A percentile compares a stretch with the other conserved stretches of the same genome.
These are phyloP conservation scores for Orthosia gothica DNA, from an alignment of 2,888 invertebrate genomes.

Conservation along the genomic window DNA sequence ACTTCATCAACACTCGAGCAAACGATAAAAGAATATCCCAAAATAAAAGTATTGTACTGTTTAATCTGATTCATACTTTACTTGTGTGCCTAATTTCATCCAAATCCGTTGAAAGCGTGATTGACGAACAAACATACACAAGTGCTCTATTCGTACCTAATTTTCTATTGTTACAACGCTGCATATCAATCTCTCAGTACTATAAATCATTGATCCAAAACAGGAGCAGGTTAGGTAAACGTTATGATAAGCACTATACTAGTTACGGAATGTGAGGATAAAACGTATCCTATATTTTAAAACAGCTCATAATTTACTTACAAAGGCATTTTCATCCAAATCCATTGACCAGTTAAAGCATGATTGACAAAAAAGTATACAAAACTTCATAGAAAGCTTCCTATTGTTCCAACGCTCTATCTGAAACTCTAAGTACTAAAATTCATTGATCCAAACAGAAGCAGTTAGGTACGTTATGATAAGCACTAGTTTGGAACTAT, in stretches of 20 bases:
- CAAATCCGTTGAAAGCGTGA: neutral
- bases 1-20: too few species aligned
- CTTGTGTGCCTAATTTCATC: neutral
- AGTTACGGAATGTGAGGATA: neutral
- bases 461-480: conserved; percentile 28
- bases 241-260: conserved; percentile 33
- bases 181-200: conserved; percentile 17
- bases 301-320: neutral
- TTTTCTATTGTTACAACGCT: neutral
- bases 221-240: conserved; percentile 4
- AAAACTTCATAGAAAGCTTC: too few species aligned
- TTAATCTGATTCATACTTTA: neutral
- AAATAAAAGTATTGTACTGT: neutral
- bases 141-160: too few species aligned
- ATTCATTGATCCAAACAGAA: conserved; percentile 34
- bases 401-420: conserved; percentile 4
- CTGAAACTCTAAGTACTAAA: conserved; percentile 25
- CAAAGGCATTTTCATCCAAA: neutral
- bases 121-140: neutral
- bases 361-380: neutral
- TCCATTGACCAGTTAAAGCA: neutral
- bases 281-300: neutral
- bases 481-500: conserved; percentile 47
- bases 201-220: conserved; percentile 34
- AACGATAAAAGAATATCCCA: neutral